Base-by-base conservation (phyloP, 2,797 vertebrate genomes). In the Podargus strigoides region DNA sequence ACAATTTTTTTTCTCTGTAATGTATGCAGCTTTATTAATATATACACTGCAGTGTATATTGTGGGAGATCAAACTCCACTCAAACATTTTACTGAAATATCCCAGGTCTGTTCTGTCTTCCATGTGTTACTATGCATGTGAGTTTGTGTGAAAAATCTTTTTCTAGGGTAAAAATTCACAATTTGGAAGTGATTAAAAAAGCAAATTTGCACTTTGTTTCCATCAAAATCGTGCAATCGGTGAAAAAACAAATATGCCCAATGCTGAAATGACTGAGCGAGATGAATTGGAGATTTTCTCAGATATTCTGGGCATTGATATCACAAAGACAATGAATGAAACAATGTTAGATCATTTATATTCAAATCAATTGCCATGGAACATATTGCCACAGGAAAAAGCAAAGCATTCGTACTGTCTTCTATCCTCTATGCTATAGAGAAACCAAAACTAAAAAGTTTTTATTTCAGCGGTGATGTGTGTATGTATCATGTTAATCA, bases 401-500 rank as follows among this genome's bases (percentile, higher is more conserved):
- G 36, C 14, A 39, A 72, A 56, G 46, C 22, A n/a, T 50, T 68
- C 27, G 14, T 42, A 37, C 41, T 12, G 9, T 78, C 28, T 77
- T 79, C 34, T 76, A 24, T 62, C n/a, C 8, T 55, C 30, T 59
- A 0, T 66, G 44, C 24, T 63, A 9, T 8, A 82, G 27, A 74
- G 42, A 73, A 15, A 42, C 16, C 22, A 53, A 85, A 91, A 22
- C 22, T 24, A 42, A 59, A 41, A 36, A 67, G 73, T 10, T 46
- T 37, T 46, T 73, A 39, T 36, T 62, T 69, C 22, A 14, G 23
- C 76, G 27, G 17, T 36, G 12, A 39, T 32, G 3, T 21, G 11
- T 21, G 5, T 37, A 14, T 58, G 7, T 24, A 27, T 91, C 27
- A 10, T 15, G 8, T 62, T 58, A 27, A 24, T 67, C 0, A 0